Base-by-base conservation (phyloP, 1,140 invertebrate species). In the Ceratina japonica region DNA sequence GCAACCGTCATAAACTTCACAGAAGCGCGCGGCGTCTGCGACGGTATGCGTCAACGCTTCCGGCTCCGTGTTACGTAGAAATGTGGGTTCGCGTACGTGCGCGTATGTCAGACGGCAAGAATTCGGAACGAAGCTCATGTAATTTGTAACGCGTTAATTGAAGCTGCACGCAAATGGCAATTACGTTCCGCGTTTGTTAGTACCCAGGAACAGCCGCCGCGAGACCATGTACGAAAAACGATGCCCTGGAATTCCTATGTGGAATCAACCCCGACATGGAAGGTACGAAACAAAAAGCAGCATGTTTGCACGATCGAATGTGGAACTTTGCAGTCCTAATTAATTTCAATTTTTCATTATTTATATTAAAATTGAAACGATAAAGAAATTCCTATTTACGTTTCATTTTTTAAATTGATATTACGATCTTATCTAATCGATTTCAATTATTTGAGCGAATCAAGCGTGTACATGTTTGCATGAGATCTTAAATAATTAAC, bases 141-240 rank as follows among this genome's bases (percentile, higher is more conserved):
- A 20, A 66, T 12, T 37, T 44, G 62, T 73, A 44, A 64, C 27
- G 49, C 61, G 61, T 72, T 78, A 65, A 78, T 73, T 78, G 52
- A 64, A 63, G 61, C 31, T 58, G 51, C 22, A 54, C 22, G 51
- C 61, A 73, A 27, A 18, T 24, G 44, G 56, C 75, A 61, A 76
- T 76, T 62, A 62, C 22, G 31, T 61, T 61, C 61, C 51, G 20
- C 31, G 56, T 63, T 77, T 44, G 49, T 56, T 49, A 71, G 37
- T 7, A 22, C 24, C 27, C 44, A 16, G 59, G 44, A 44, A 66
- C 31, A 20, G 20, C 20, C 13, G 52, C 27, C 18, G 16, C 22
- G 54, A 51, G 37, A 44, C 37, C 10, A 44, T 44, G 37, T 3
- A 4, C 44, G 56, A 51, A 44, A 66, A 66, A 66, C 64, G 44